Evolutionary conservation across 2,113 vertebrate genomes (phyloP).

Genomic region (Anoura caudifer): DNA sequence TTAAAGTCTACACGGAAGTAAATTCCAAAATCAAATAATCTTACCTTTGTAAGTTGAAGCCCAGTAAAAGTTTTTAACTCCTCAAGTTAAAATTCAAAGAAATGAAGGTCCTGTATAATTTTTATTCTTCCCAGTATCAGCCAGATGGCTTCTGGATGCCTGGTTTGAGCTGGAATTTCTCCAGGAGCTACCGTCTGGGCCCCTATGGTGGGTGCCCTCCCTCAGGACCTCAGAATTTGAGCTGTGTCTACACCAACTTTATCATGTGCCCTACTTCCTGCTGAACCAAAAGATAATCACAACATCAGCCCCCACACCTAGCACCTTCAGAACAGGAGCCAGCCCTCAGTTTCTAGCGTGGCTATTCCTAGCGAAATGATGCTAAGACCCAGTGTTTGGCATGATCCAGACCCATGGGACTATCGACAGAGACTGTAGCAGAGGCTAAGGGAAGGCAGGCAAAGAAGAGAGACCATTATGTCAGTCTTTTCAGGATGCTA

Average conservation of each 20-base stretch:
- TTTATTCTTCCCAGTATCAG: not conserved
- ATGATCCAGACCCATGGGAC: not conserved
- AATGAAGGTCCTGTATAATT: not conserved
- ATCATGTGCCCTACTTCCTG: not conserved
- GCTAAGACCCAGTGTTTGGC: not conserved
- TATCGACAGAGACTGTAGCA: not conserved
- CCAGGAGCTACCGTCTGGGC: not conserved
- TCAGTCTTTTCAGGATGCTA: not conserved
- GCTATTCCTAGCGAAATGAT: not conserved
- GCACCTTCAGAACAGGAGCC: not conserved
- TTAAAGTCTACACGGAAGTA: not conserved
- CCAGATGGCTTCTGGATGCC: not conserved
- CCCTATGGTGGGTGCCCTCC: not conserved
- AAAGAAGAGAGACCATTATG: not conserved
- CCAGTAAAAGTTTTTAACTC: not conserved
- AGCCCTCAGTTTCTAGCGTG: not conserved
- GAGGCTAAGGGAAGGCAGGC: not conserved
- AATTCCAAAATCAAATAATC: slow-evolving; percentile 14
- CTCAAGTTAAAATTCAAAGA: slow-evolving; percentile 9
- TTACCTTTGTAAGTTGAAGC: slow-evolving; percentile 9
- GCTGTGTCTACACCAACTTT: not conserved
- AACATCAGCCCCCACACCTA: not conserved
- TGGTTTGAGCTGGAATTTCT: slow-evolving; percentile 24
- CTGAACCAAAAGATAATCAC: not conserved
- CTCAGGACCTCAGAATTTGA: not conserved